Conservation (phyloP, 2,113 vertebrate genomes). For the Bos indicus region DNA sequence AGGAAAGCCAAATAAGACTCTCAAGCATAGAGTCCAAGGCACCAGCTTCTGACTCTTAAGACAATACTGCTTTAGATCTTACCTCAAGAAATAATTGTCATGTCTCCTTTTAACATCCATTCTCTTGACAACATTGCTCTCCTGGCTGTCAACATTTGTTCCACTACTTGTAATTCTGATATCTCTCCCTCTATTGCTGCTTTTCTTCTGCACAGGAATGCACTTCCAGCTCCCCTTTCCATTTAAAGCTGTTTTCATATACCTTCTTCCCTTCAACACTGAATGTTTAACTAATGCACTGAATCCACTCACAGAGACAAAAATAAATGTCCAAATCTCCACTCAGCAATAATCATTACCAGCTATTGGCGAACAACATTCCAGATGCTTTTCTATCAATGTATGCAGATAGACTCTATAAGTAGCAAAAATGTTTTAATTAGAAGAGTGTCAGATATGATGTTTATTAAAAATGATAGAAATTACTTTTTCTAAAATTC, state of each 20-base stretch:
- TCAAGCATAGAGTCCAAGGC: background rate
- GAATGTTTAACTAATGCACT: background rate
- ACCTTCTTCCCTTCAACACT: background rate
- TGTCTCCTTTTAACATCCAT: background rate
- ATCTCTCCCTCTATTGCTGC: background rate
- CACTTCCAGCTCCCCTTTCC: background rate
- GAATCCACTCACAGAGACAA: background rate
- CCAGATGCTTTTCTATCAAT: background rate
- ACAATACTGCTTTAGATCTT: background rate
- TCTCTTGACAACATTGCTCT: background rate
- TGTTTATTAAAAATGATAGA: constrained; percentile 18
- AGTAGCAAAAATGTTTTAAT: background rate
- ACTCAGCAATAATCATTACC: background rate
- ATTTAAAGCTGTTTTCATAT: background rate
- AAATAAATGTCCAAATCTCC: background rate
- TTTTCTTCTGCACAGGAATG: background rate
- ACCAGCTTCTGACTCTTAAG: background rate
- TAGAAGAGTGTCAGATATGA: background rate
- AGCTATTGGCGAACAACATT: background rate
- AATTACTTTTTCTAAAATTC: background rate
- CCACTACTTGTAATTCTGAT: background rate
- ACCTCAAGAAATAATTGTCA: background rate
- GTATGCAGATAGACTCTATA: background rate
- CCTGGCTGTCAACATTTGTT: background rate
- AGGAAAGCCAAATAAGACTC: background rate